These are phyloP conservation scores for Siniperca scherzeri DNA, from an alignment of 2,797 vertebrate genomes.

Conservation along the genomic window DNA sequence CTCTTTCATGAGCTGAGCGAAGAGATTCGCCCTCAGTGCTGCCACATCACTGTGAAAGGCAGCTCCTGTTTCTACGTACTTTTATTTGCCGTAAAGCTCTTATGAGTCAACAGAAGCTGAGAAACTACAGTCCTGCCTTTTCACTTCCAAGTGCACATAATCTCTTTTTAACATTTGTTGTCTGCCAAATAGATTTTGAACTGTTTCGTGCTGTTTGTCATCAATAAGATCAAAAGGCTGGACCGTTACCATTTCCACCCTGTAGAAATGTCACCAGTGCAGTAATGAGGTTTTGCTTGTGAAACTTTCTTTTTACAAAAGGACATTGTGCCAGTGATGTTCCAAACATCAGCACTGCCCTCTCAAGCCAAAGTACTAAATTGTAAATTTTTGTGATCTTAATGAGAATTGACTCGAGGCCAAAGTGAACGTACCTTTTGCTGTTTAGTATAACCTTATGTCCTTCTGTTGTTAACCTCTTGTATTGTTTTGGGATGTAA, in stretches of 20 bases:
- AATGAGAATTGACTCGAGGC: neutral
- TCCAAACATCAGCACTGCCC: constrained; percentile 8
- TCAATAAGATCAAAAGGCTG: neutral
- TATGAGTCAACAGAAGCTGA: constrained; percentile 14
- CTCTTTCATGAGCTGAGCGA: constrained; percentile 80
- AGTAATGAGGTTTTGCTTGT: neutral
- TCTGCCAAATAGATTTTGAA: neutral
- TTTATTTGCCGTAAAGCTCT: neutral
- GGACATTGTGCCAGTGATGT: neutral
- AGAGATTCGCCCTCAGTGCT: neutral
- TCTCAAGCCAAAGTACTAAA: neutral
- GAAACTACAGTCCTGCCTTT: constrained; percentile 5
- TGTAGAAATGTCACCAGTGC: constrained; percentile 4
- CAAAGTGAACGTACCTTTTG: constrained; percentile 30
- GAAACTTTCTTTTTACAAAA: neutral
- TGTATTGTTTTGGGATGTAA: neutral
- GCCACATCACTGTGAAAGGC: neutral
- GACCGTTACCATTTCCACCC: neutral
- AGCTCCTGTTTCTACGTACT: neutral
- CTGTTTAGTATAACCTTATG: neutral
- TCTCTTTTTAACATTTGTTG: too few species aligned
- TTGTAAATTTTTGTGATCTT: constrained; percentile 50
- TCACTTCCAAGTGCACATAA: neutral
- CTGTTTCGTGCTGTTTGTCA: neutral
- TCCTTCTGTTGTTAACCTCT: constrained; percentile 12